These are phyloP conservation scores for Conops quadrifasciatus DNA, from an alignment of 2,888 invertebrate species.

Conservation along the genomic window DNA sequence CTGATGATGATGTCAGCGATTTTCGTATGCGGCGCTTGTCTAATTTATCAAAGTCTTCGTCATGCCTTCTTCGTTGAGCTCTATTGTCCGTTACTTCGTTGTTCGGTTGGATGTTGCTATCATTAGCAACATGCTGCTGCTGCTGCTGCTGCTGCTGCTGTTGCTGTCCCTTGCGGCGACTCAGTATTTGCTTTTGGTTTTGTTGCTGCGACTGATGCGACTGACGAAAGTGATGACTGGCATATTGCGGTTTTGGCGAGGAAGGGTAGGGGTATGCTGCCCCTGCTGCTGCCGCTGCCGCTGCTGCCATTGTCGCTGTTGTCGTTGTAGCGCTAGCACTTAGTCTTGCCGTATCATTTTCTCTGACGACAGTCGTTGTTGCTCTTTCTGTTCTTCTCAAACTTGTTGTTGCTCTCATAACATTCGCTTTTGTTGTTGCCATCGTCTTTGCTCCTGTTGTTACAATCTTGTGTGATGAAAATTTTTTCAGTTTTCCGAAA, in stretches of 20 bases:
- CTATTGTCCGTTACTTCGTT: slow-evolving; percentile 1
- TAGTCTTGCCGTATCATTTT: slow-evolving; percentile 9
- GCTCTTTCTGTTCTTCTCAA: slow-evolving; percentile 35
- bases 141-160: slow-evolving; percentile 41
- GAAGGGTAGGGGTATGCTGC: slow-evolving; percentile 25
- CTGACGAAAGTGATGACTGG: slow-evolving; percentile 42
- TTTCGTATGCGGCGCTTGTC: slow-evolving; percentile 60
- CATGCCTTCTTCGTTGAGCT: slow-evolving; percentile 24
- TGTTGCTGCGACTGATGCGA: slow-evolving; percentile 42
- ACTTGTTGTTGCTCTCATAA: slow-evolving; percentile 32
- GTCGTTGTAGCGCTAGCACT: slow-evolving; percentile 5
- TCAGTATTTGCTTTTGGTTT: too few species aligned
- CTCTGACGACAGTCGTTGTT: slow-evolving; percentile 35
- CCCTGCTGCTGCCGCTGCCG: slow-evolving; percentile 38
- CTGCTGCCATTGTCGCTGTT: slow-evolving; percentile 39
- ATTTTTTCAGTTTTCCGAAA: slow-evolving; percentile 1
- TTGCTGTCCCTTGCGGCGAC: background rate
- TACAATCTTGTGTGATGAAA: background rate
- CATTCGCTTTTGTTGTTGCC: slow-evolving; percentile 14
- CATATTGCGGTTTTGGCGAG: slow-evolving; percentile 28
- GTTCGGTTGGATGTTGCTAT: slow-evolving; percentile 33
- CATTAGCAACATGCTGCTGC: too few species aligned
- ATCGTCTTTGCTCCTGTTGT: slow-evolving; percentile 8
- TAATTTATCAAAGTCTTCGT: slow-evolving; percentile 50
- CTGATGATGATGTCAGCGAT: slow-evolving; percentile 51